A percentile compares a stretch with the other conserved stretches of the same genome.
phyloP scores from a whole-genome alignment of 2,113 vertebrate species.

The Aptenodytes patagonicus region DNA sequence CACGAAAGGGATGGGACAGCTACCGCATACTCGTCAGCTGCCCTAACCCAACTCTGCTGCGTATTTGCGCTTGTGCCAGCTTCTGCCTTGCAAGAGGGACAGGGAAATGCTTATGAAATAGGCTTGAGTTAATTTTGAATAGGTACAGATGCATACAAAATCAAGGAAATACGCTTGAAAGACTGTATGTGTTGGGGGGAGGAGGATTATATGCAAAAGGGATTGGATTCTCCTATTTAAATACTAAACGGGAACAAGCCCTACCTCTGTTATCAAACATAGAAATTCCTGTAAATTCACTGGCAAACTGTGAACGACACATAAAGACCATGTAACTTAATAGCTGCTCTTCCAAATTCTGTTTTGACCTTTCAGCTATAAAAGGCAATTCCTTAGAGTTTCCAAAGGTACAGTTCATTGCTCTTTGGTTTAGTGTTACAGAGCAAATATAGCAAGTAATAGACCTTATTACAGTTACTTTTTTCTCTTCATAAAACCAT shows the following conservation, averaged over 20 bases:
- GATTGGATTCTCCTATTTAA: neutral
- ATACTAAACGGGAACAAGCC: neutral
- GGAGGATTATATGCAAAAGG: neutral
- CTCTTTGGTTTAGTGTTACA: slow-evolving; percentile 51
- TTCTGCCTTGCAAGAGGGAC: neutral
- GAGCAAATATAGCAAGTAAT: slow-evolving; percentile 18
- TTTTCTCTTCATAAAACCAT: slow-evolving; percentile 1
- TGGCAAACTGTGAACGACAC: slow-evolving; percentile 7
- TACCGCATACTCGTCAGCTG: neutral
- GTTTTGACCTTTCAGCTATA: slow-evolving; percentile 57
- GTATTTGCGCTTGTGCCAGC: neutral
- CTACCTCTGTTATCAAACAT: neutral
- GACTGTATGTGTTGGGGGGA: neutral
- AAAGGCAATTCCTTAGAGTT: slow-evolving; percentile 67
- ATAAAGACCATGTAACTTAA: slow-evolving; percentile 40
- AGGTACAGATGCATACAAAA: neutral
- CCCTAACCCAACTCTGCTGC: neutral
- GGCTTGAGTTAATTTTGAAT: neutral
- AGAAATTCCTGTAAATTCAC: slow-evolving; percentile 42
- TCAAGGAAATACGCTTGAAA: neutral
- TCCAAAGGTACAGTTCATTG: slow-evolving; percentile 58
- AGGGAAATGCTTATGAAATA: neutral
- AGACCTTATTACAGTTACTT: slow-evolving; percentile 3
- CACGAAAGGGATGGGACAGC: rapidly evolving
- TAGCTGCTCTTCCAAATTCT: slow-evolving; percentile 56